Percentiles rank a stretch among this genome's conserved stretches.
Evolutionary conservation across 2,113 vertebrate species (phyloP).

Genomic region (Drymodes brunneopygia): DNA sequence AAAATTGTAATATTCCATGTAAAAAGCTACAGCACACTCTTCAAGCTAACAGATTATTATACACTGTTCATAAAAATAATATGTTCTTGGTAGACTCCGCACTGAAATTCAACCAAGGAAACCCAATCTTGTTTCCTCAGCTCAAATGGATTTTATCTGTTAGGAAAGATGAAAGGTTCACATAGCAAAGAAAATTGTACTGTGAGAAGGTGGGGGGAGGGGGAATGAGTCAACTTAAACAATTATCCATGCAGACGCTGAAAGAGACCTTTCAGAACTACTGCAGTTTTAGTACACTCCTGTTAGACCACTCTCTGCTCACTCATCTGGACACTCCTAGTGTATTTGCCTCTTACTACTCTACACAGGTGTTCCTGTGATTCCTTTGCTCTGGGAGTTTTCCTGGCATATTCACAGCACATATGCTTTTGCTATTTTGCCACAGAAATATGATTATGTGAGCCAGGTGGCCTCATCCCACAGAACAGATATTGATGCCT

Average conservation of each 20-base stretch:
- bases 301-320: background rate
- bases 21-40: background rate
- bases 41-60: background rate
- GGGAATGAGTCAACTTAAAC: background rate
- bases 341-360: background rate
- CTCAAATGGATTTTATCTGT: background rate
- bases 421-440: background rate
- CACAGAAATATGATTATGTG: background rate
- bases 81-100: background rate
- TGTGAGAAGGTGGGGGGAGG: too few species aligned
- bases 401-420: background rate
- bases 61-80: background rate
- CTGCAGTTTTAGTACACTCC: background rate
- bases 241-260: background rate
- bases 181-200: background rate
- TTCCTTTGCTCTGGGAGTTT: background rate
- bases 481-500: background rate
- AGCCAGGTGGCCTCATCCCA: background rate
- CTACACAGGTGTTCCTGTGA: fast-evolving
- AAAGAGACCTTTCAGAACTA: background rate
- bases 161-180: background rate
- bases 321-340: background rate
- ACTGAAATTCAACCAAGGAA: background rate
- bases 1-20: background rate
- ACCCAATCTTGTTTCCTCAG: background rate